Evolutionary conservation across 2,888 invertebrate species (phyloP).

Genomic region (Syrphus vitripennis): DNA sequence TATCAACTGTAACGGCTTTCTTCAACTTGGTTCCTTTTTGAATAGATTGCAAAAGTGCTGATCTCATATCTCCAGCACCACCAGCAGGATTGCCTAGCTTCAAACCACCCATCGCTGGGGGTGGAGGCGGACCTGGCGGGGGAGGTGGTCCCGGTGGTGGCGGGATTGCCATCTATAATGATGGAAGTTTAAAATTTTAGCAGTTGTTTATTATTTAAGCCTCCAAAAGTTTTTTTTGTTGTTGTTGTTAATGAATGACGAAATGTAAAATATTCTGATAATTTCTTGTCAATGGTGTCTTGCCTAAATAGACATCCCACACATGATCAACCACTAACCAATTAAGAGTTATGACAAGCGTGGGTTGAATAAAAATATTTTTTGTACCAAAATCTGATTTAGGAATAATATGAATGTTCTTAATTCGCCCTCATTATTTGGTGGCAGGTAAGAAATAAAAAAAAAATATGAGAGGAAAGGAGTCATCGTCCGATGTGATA

Average conservation of each 20-base stretch:
- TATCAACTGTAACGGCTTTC: constrained; percentile 94
- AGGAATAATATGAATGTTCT: constrained; percentile 26
- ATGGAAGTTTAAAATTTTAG: neutral
- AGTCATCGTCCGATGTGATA: constrained; percentile 52
- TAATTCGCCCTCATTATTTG: constrained; percentile 34
- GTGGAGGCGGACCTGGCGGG: constrained; percentile 86
- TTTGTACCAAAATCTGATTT: constrained; percentile 19
- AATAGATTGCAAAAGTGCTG: constrained; percentile 90
- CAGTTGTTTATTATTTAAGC: constrained; percentile 5
- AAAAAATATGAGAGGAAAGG: constrained; percentile 13
- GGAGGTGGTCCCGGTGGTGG: constrained; percentile 84
- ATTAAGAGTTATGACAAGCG: constrained; percentile 21
- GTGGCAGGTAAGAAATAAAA: neutral
- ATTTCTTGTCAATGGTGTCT: neutral
- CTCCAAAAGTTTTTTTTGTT: neutral
- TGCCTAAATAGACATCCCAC: constrained; percentile 45
- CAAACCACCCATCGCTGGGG: constrained; percentile 81
- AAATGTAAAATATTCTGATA: neutral
- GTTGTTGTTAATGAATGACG: neutral
- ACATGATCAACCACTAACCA: neutral
- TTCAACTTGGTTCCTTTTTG: constrained; percentile 91
- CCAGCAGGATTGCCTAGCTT: constrained; percentile 76
- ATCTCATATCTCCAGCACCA: constrained; percentile 84
- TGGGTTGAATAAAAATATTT: constrained; percentile 9
- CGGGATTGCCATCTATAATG: constrained; percentile 82